Evolutionary conservation across 2,888 invertebrate species (phyloP).

Genomic region (Nysson spinosus): DNA sequence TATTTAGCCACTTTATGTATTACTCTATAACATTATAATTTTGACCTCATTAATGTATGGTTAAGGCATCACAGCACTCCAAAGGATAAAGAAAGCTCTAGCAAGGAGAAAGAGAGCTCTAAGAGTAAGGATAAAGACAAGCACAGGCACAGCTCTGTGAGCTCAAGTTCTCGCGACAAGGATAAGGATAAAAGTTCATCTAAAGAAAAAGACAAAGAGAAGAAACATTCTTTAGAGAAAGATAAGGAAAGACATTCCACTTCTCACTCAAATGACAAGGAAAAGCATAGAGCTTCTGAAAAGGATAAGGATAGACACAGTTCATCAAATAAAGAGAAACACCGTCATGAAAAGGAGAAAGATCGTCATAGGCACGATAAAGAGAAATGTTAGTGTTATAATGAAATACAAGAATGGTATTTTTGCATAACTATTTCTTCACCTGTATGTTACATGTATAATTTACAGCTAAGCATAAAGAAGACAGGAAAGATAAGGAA

Average conservation of each 20-base stretch:
- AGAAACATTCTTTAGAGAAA: slow-evolving; percentile 74
- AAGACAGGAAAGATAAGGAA: slow-evolving; percentile 79
- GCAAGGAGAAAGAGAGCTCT: slow-evolving; percentile 74
- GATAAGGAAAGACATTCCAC: slow-evolving; percentile 71
- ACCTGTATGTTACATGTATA: neutral
- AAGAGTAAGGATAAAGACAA: slow-evolving; percentile 79
- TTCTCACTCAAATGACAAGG: slow-evolving; percentile 64
- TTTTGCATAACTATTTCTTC: neutral
- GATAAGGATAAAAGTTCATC: slow-evolving; percentile 73
- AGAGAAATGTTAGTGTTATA: slow-evolving; percentile 64
- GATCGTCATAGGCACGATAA: slow-evolving; percentile 74
- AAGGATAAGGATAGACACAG: slow-evolving; percentile 67
- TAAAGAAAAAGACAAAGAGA: slow-evolving; percentile 71
- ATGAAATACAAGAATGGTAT: neutral
- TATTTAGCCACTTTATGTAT: slow-evolving; percentile 1
- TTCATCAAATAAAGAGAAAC: slow-evolving; percentile 70
- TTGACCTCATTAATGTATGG: neutral
- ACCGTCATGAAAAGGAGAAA: slow-evolving; percentile 75
- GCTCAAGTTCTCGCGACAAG: slow-evolving; percentile 73
- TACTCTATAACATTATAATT: neutral
- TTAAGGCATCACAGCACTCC: slow-evolving; percentile 76
- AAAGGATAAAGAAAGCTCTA: slow-evolving; percentile 75
- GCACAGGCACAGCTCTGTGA: slow-evolving; percentile 76
- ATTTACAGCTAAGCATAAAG: slow-evolving; percentile 76
- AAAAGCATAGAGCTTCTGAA: slow-evolving; percentile 69